Conservation (phyloP, 2,797 vertebrate species). For the Champsocephalus gunnari region DNA sequence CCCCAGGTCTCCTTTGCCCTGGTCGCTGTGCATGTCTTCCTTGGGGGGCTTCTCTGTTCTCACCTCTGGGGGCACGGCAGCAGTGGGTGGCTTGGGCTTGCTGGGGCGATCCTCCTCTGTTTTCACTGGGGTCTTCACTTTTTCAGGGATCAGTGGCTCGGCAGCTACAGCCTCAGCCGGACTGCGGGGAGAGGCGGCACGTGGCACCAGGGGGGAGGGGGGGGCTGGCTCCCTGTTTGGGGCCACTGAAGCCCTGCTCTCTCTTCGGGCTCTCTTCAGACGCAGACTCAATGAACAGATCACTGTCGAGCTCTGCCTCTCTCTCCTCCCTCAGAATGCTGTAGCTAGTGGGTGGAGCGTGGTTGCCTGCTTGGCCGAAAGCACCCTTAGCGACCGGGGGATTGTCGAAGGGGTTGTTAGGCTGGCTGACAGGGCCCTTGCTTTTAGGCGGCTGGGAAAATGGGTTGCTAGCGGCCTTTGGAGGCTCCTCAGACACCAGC, state of each 20-base stretch:
- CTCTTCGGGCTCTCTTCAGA: conserved; percentile 97
- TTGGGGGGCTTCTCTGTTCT: conserved; percentile 76
- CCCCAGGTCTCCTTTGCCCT: conserved; percentile 71
- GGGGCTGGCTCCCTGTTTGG: conserved; percentile 84
- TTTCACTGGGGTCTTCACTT: conserved; percentile 69
- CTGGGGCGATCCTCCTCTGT: conserved; percentile 72
- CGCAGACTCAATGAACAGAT: conserved; percentile 97
- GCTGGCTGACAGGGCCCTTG: conserved; percentile 64
- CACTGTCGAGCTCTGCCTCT: conserved; percentile 97
- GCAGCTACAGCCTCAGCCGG: conserved; percentile 55
- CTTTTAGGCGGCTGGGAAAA: conserved; percentile 72
- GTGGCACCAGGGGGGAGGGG: conserved; percentile 76
- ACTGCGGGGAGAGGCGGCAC: conserved; percentile 66
- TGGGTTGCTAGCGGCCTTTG: conserved; percentile 78
- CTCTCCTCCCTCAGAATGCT: conserved; percentile 97
- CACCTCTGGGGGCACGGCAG: conserved; percentile 78
- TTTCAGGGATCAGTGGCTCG: conserved; percentile 70
- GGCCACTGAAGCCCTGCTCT: conserved; percentile 90
- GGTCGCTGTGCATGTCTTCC: conserved; percentile 72
- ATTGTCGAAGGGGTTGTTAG: conserved; percentile 76
- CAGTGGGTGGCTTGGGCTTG: conserved; percentile 83
- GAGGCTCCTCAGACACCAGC: conserved; percentile 93
- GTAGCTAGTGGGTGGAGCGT: conserved; percentile 89
- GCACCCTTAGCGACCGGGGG: conserved; percentile 85
- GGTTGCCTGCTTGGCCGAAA: conserved; percentile 86